Percentiles rank a stretch among this genome's conserved stretches.
phyloP scores from a whole-genome alignment of 2,888 invertebrate genomes.

The Pasiphila rectangulata region DNA sequence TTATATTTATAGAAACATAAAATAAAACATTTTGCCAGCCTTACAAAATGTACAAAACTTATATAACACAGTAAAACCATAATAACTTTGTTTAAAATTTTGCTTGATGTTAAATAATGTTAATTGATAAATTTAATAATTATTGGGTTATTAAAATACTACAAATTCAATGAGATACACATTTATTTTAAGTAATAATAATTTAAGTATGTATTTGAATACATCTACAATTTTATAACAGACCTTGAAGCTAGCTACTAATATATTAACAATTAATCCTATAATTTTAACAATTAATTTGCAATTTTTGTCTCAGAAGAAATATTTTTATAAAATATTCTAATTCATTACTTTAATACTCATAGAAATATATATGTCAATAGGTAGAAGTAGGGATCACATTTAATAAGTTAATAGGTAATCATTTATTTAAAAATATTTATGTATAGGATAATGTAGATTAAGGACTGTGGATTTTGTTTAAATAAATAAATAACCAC shows the following conservation, averaged over 20 bases:
- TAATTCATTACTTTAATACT: constrained; percentile 6
- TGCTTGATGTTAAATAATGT: no score
- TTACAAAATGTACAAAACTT: constrained; percentile 58
- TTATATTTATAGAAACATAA: constrained; percentile 33
- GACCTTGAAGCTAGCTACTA: constrained; percentile 26
- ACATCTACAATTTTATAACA: constrained; percentile 18
- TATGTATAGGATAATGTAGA: no score
- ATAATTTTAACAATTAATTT: constrained; percentile 36
- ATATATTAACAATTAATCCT: constrained; percentile 20
- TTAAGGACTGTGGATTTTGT: no score
- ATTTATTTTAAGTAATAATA: no score
- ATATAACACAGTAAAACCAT: no score
- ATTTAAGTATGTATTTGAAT: constrained; percentile 13
- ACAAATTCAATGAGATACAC: constrained; percentile 2
- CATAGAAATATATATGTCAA: constrained; percentile 17
- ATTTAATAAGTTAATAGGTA: not conserved
- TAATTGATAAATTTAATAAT: no score
- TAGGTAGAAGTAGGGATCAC: not conserved
- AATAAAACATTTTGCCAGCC: constrained; percentile 72
- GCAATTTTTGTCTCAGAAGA: constrained; percentile 21
- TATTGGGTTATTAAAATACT: constrained; percentile 6
- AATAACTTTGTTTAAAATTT: no score
- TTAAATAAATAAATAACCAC: no score
- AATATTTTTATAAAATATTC: constrained; percentile 45
- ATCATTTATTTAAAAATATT: no score